These are phyloP conservation scores for Vanessa cardui DNA, from an alignment of 2,888 invertebrate genomes.

Conservation along the genomic window DNA sequence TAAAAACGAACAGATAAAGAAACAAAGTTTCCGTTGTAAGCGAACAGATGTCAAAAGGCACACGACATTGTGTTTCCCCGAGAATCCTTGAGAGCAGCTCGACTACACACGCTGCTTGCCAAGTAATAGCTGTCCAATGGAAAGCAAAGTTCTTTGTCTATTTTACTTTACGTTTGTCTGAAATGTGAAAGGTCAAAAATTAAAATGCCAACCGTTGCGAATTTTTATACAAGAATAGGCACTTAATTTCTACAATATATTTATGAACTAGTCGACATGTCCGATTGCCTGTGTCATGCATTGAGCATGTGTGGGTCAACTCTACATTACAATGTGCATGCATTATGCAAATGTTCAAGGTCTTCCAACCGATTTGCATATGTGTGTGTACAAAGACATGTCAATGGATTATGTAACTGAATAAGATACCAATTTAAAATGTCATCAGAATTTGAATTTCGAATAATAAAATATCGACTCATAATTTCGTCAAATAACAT, in stretches of 20 bases:
- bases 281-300: too few species aligned
- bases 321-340: too few species aligned
- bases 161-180: conserved; percentile 27
- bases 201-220: not conserved
- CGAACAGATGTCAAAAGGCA: conserved; percentile 42
- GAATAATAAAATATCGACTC: not conserved
- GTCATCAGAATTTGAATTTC: too few species aligned
- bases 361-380: too few species aligned
- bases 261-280: too few species aligned
- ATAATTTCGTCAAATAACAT: not conserved
- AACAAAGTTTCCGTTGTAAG: conserved; percentile 35
- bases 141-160: conserved; percentile 38
- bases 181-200: conserved; percentile 17
- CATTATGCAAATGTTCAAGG: too few species aligned
- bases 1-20: conserved; percentile 22
- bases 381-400: too few species aligned
- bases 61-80: conserved; percentile 36
- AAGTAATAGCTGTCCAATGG: conserved; percentile 40
- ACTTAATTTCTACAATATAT: too few species aligned
- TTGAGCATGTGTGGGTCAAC: too few species aligned
- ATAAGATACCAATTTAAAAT: too few species aligned
- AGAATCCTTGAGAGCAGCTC: conserved; percentile 40
- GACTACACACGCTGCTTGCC: conserved; percentile 36
- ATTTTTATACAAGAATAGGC: not conserved
- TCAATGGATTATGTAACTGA: too few species aligned